Base-by-base conservation (phyloP, 2,797 vertebrate species). In the Cynopterus sphinx region DNA sequence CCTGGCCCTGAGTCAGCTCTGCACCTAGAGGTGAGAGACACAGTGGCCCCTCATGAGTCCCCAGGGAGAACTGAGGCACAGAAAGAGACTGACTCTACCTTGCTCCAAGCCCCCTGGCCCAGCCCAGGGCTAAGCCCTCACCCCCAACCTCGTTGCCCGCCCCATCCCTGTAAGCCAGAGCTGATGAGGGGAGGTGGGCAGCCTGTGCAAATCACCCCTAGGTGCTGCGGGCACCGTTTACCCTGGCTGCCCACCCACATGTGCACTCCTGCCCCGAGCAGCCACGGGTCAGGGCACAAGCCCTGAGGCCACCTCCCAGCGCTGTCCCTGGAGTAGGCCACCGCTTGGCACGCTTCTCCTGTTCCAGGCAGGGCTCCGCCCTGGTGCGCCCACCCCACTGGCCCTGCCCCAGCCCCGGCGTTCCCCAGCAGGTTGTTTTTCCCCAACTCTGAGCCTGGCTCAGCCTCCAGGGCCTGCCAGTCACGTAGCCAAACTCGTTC, bases 401-500 rank as follows among this genome's bases (percentile, higher is more conserved):
- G 51, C 95, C 86, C 63, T 78, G 78, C 89, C 90, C 81, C 31
- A 61, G 78, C 89, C 90, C 81, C 31, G 67, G 79, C 53, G 2
- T 84, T 63, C 89, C 78, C 57, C 16, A 15, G 71, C 73, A 88
- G 81, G 81, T 95, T 97, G 97, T 97, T 96, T 96, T 97, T 97
- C 95, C 65, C 0, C 43, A 82, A 51, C 33, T 4, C 84, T n/a
- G 96, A 83, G 87, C 86, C 95, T 67, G 88, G 95, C 77, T 91
- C 82, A 95, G 96, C 97, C 96, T 91, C 70, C 55, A 28, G 97
- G 97, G 91, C 94, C 88, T 91, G 96, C 70, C 17, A 61, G 97
- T 97, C 96, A 97, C 90, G 97, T 97, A 97, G 94, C 92, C 96
- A 96, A 97, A 96, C 97, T 71, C 0, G 90, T 95, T 97, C 75